phyloP scores from a whole-genome alignment of 2,888 invertebrate species.

The Trissolcus brochymenae region DNA sequence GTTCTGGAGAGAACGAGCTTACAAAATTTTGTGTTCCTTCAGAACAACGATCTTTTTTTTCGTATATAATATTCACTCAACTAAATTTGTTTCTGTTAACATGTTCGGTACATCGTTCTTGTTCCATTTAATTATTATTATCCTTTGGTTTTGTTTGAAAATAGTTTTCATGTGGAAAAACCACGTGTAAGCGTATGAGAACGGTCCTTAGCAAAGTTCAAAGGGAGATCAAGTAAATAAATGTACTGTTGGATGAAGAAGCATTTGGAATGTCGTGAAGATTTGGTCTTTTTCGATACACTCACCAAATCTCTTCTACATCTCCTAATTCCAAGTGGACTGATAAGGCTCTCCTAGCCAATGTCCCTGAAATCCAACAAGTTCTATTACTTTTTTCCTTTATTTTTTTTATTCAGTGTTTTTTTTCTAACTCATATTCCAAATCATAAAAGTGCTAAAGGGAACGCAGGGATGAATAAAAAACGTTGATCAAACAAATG shows the following conservation, averaged over 20 bases:
- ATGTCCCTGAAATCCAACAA: slow-evolving; percentile 36
- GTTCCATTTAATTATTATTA: slow-evolving; percentile 1
- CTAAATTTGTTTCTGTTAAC: no score
- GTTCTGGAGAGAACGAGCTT: slow-evolving; percentile 10
- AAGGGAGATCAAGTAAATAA: slow-evolving; percentile 26
- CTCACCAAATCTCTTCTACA: neutral
- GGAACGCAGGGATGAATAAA: slow-evolving; percentile 9
- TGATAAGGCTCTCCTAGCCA: slow-evolving; percentile 44
- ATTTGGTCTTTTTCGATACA: slow-evolving; percentile 11
- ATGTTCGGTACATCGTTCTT: neutral
- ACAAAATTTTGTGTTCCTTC: slow-evolving; percentile 1
- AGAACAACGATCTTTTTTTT: no score
- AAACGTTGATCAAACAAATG: slow-evolving; percentile 13
- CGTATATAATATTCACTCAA: no score
- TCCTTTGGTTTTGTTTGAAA: slow-evolving; percentile 5
- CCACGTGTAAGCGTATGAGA: slow-evolving; percentile 20
- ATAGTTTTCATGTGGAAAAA: slow-evolving; percentile 23
- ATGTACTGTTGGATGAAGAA: slow-evolving; percentile 13
- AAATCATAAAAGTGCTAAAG: neutral
- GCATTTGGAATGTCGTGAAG: slow-evolving; percentile 35
- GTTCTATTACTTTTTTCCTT: neutral
- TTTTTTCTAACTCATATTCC: no score
- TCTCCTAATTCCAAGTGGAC: slow-evolving; percentile 30
- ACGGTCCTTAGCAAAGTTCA: slow-evolving; percentile 3
- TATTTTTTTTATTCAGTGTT: neutral